A percentile compares a stretch with the other conserved stretches of the same genome.
phyloP scores from a whole-genome alignment of 1,140 invertebrate genomes.

The Samia ricini region DNA sequence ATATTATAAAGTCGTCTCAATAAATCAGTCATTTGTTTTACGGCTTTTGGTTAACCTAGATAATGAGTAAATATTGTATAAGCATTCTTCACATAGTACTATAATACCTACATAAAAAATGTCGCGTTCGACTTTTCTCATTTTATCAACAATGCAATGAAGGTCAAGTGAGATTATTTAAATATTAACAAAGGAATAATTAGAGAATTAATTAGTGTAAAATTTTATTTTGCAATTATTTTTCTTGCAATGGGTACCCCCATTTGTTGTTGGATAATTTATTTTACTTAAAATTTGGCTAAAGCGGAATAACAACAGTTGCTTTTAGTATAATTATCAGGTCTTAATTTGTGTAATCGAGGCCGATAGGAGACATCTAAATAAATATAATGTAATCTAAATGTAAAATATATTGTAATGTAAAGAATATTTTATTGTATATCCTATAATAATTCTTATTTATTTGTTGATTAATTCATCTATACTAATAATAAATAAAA shows the following conservation, averaged over 20 bases:
- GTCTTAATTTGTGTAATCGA: not conserved
- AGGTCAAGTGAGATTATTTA: not conserved
- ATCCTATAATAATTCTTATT: too few relatives aligned
- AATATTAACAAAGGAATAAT: not conserved
- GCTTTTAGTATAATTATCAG: not conserved
- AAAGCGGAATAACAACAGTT: not conserved
- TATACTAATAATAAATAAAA: too few relatives aligned
- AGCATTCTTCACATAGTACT: not conserved
- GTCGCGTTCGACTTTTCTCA: not conserved
- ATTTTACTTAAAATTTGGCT: not conserved
- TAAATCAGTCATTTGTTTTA: conserved; percentile 1
- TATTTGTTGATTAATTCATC: too few relatives aligned
- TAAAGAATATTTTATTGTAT: too few relatives aligned
- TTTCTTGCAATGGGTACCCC: not conserved
- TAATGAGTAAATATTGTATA: not conserved
- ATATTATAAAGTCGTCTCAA: not conserved
- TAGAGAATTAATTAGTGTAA: not conserved
- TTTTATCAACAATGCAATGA: not conserved
- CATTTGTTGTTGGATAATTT: not conserved
- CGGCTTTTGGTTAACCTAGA: not conserved
- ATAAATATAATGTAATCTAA: not conserved
- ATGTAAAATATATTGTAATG: not conserved
- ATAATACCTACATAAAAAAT: not conserved
- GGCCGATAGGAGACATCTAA: not conserved
- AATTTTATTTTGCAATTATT: not conserved